Percentiles rank a stretch among this genome's conserved stretches.
phyloP scores from a whole-genome alignment of 2,113 vertebrate species.

The Pica pica region DNA sequence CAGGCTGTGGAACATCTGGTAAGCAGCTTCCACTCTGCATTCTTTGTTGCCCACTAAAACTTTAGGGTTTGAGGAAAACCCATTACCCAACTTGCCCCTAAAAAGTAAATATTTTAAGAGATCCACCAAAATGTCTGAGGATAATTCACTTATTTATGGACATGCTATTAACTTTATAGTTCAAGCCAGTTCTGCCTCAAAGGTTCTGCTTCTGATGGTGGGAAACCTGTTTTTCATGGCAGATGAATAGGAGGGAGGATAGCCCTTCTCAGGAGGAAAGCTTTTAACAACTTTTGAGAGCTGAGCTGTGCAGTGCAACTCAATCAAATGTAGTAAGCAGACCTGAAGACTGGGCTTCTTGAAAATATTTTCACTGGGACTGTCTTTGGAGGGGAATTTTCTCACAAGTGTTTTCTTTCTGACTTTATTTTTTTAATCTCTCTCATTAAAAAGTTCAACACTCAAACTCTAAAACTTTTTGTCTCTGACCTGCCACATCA shows the following conservation, averaged over 20 bases:
- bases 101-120: constrained; percentile 61
- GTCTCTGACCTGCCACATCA: not conserved
- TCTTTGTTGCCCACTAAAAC: constrained; percentile 49
- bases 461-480: not conserved
- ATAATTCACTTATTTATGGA: constrained; percentile 56
- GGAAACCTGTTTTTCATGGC: constrained; percentile 26
- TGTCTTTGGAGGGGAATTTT: not conserved
- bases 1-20: constrained; percentile 64
- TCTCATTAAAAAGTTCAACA: not conserved
- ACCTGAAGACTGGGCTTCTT: not conserved
- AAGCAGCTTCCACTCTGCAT: constrained; percentile 53
- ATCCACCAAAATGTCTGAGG: constrained; percentile 42
- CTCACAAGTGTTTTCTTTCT: not conserved
- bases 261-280: not conserved
- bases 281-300: not conserved
- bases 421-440: not conserved
- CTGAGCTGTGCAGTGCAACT: not conserved
- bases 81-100: constrained; percentile 52
- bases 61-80: constrained; percentile 60
- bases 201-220: not conserved
- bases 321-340: not conserved
- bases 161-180: constrained; percentile 23
- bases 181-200: not conserved
- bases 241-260: not conserved
- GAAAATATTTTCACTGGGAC: not conserved